Conservation (phyloP, 2,113 vertebrate genomes). For the Ochotona princeps region DNA sequence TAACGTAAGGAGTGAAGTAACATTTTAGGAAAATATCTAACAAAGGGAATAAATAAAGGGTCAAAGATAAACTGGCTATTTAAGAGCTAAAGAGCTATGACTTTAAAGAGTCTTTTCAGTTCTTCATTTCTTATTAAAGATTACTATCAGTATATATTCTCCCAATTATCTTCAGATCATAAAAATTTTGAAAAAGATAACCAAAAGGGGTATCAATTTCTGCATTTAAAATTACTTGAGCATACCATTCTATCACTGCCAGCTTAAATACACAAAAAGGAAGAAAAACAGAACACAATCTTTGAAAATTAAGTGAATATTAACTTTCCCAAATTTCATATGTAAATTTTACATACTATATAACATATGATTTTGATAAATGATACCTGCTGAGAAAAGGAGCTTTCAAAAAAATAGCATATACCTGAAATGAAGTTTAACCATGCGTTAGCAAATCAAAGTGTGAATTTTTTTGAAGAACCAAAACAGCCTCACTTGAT, state of each 20-base stretch:
- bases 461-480: slow-evolving; percentile 54
- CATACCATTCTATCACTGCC: slow-evolving; percentile 32
- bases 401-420: slow-evolving; percentile 29
- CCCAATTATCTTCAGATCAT: neutral
- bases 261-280: slow-evolving; percentile 36
- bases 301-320: slow-evolving; percentile 45
- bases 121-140: slow-evolving; percentile 58
- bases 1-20: slow-evolving; percentile 58
- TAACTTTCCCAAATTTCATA: slow-evolving; percentile 55
- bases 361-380: slow-evolving; percentile 22
- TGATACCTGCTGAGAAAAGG: neutral
- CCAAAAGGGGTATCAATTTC: slow-evolving; percentile 36
- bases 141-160: slow-evolving; percentile 36
- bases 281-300: slow-evolving; percentile 38
- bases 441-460: slow-evolving; percentile 10
- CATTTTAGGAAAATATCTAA: slow-evolving; percentile 58
- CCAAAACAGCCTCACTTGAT: slow-evolving; percentile 62
- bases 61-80: slow-evolving; percentile 44
- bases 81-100: slow-evolving; percentile 51
- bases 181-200: slow-evolving; percentile 59
- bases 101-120: slow-evolving; percentile 73
- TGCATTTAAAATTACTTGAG: slow-evolving; percentile 40
- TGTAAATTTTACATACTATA: slow-evolving; percentile 32
- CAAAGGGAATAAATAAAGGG: slow-evolving; percentile 38
- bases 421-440: slow-evolving; percentile 10